Base-by-base conservation (phyloP, 2,797 vertebrate genomes). In the Salmo trutta region DNA sequence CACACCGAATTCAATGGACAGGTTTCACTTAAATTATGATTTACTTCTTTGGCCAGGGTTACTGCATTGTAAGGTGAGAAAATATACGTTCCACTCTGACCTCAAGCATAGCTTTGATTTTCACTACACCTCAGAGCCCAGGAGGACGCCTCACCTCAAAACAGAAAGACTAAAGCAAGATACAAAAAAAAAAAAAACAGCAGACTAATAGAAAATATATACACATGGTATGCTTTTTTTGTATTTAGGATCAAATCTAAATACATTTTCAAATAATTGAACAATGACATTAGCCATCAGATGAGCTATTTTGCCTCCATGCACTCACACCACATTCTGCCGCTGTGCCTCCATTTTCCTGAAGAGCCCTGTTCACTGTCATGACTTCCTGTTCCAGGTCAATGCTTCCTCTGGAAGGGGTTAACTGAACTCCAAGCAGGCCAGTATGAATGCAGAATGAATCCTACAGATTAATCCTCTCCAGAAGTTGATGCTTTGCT, bases 51-150 rank as follows among this genome's bases (percentile, higher is more conserved):
- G 47, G 70, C 69, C 51, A 19, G 78, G 51, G 68, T 75, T 15
- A 47, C 29, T 64, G 56, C 72, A 47, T 21, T 27, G 27, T 75
- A 62, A 41, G 73, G 76, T 75, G 72, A 89, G 75, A 77, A 41
- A 74, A 79, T 71, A 69, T 3, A 65, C 53, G 19, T 36, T 73
- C 29, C 27, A 72, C 24, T 19, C 56, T 66, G 62, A 77, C 73
- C 81, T 84, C 64, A 84, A 76, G 80, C 83, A 87, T 83, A 88
- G 12, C 86, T 89, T 90, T 90, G 85, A 87, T 85, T 91, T 69
- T 78, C 51, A 14, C 65, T 78, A 84, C 59, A 83, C 77, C n/a
- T 82, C 62, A 62, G 36, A 54, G 52, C 56, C 56, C n/a, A 65
- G 52, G n/a, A 2, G n/a, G n/a, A 74, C 33, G 47, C n/a, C 4